phyloP scores from a whole-genome alignment of 2,888 invertebrate species.

The Calameuta idolon region DNA sequence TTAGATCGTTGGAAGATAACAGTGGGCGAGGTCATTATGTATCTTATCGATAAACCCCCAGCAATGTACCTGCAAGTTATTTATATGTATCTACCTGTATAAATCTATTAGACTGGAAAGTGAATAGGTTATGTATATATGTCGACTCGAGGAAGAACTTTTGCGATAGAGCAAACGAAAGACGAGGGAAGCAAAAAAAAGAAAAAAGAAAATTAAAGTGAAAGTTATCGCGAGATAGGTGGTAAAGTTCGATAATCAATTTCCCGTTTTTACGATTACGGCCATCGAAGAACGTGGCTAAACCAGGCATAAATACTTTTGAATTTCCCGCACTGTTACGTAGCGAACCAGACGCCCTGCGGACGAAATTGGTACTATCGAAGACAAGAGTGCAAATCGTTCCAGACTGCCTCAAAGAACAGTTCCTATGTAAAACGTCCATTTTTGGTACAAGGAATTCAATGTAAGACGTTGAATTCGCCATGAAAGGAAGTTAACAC shows the following conservation, averaged over 20 bases:
- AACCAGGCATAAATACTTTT: background rate
- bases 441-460: background rate
- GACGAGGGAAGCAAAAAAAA: background rate
- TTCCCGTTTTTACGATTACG: background rate
- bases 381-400: background rate
- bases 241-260: background rate
- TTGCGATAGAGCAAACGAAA: background rate
- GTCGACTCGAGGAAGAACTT: background rate
- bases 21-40: background rate
- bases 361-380: background rate
- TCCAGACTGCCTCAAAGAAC: background rate
- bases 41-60: background rate
- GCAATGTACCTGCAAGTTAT: background rate
- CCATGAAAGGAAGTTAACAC: background rate
- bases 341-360: background rate
- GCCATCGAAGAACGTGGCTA: background rate
- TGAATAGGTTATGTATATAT: background rate
- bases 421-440: background rate
- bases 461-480: background rate
- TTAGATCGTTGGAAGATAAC: background rate
- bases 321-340: background rate
- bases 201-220: background rate
- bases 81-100: background rate
- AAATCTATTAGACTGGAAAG: background rate
- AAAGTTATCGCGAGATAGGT: background rate